phyloP scores from a whole-genome alignment of 2,888 invertebrate genomes.

The Himalopsyche anomala region DNA sequence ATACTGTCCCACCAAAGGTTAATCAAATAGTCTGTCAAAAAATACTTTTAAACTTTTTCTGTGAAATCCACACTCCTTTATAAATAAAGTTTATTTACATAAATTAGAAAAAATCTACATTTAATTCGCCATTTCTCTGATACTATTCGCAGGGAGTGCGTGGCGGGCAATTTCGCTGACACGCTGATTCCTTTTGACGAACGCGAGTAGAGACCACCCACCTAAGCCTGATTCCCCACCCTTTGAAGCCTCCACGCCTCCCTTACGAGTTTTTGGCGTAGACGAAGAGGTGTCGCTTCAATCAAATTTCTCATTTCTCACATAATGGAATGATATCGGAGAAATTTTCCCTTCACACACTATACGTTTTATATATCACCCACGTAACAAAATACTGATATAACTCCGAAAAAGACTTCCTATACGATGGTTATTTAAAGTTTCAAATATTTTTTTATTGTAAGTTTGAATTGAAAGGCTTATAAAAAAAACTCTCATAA shows the following conservation, averaged over 20 bases:
- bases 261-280: background rate
- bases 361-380: background rate
- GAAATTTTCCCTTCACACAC: background rate
- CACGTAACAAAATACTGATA: no score
- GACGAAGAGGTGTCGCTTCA: conserved; percentile 21
- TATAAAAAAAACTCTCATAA: no score
- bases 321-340: conserved; percentile 4
- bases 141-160: background rate
- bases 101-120: background rate
- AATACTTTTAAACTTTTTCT: no score
- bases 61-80: no score
- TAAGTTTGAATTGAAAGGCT: no score
- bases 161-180: conserved; percentile 13
- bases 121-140: background rate
- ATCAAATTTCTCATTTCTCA: conserved; percentile 34
- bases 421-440: no score
- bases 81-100: no score
- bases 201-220: background rate
- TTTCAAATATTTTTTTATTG: no score
- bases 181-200: conserved; percentile 16
- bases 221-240: conserved; percentile 8
- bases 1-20: no score
- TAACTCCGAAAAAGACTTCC: no score
- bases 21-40: no score
- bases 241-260: background rate